These are phyloP conservation scores for Synanthedon formicaeformis DNA, from an alignment of 2,888 invertebrate genomes.

Conservation along the genomic window DNA sequence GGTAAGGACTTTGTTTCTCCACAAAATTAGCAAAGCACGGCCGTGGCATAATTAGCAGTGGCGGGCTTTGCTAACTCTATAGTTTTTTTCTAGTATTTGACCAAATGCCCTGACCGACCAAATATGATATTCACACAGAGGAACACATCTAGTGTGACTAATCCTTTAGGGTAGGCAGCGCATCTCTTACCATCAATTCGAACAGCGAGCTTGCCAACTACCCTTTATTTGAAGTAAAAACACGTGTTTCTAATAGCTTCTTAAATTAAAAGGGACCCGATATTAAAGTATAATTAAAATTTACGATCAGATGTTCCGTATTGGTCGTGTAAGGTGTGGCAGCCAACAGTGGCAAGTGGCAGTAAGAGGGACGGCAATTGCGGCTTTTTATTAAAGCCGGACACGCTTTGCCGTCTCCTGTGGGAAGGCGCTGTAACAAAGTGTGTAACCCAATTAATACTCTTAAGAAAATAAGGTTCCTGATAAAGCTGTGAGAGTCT, in stretches of 20 bases:
- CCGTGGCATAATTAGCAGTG: no score
- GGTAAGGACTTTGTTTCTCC: no score
- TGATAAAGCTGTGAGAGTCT: no score
- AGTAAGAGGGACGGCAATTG: constrained; percentile 36
- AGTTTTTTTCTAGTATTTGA: no score
- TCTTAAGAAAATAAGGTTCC: no score
- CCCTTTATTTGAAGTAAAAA: neutral
- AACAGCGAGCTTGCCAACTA: neutral
- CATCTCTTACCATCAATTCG: neutral
- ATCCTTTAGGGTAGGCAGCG: no score
- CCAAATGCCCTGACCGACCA: no score
- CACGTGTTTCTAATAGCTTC: neutral
- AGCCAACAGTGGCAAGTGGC: constrained; percentile 14
- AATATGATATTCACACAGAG: no score
- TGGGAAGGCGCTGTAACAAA: constrained; percentile 18
- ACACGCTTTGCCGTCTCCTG: constrained; percentile 32
- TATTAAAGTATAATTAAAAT: neutral
- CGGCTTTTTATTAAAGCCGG: constrained; percentile 44
- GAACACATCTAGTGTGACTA: no score
- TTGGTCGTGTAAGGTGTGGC: neutral
- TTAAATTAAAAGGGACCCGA: neutral
- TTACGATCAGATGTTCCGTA: neutral
- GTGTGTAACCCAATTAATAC: neutral
- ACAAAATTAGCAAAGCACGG: no score
- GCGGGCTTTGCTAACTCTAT: no score